phyloP scores from a whole-genome alignment of 2,888 invertebrate genomes.

The Trisateles emortualis region DNA sequence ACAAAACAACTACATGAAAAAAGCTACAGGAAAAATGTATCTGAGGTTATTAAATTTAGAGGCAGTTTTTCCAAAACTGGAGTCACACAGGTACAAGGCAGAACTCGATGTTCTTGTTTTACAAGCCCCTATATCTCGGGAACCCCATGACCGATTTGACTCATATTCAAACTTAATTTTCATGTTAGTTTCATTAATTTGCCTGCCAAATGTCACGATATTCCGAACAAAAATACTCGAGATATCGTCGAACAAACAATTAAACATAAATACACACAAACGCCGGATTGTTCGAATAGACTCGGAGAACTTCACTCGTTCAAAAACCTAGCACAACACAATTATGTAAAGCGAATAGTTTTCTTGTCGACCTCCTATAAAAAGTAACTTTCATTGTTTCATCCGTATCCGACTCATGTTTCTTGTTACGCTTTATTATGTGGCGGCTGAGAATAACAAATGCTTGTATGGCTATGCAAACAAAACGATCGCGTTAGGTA shows the following conservation, averaged over 20 bases:
- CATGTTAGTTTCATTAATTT: too few relatives aligned
- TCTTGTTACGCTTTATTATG: constrained; percentile 47
- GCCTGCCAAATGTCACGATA: too few relatives aligned
- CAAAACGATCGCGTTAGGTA: constrained; percentile 16
- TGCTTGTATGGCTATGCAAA: constrained; percentile 32
- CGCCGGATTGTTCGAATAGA: constrained; percentile 7
- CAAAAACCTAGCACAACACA: constrained; percentile 22
- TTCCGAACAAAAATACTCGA: too few relatives aligned
- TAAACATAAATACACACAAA: constrained; percentile 11
- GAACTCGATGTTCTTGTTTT: too few relatives aligned
- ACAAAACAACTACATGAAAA: too few relatives aligned
- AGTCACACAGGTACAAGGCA: too few relatives aligned
- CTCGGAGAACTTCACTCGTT: not conserved
- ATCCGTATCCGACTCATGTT: constrained; percentile 46
- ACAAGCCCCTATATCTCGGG: too few relatives aligned
- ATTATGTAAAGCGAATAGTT: constrained; percentile 37
- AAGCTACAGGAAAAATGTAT: too few relatives aligned
- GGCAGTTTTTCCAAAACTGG: too few relatives aligned
- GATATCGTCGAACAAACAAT: not conserved
- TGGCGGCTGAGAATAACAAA: constrained; percentile 38
- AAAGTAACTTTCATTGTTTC: constrained; percentile 47
- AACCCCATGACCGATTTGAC: too few relatives aligned
- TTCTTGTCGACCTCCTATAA: constrained; percentile 32
- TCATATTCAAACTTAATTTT: too few relatives aligned
- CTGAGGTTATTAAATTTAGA: too few relatives aligned